A percentile compares a stretch with the other conserved stretches of the same genome.
phyloP scores from a whole-genome alignment of 2,888 invertebrate genomes.

The Onchidella celtica region DNA sequence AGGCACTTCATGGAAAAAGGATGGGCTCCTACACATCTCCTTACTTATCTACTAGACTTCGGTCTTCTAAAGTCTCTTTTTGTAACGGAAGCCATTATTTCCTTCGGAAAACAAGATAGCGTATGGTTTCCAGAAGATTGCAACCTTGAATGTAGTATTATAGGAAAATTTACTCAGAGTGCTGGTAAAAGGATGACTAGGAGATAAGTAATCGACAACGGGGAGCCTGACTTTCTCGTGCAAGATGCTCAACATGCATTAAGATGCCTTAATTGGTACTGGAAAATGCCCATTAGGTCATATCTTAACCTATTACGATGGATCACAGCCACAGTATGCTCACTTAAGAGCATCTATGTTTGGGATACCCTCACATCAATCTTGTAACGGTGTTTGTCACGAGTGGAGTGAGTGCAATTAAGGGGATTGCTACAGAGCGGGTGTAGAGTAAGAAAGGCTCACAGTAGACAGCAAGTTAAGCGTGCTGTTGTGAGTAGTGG shows the following conservation, averaged over 20 bases:
- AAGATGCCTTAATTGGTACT: neutral
- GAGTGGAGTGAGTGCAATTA: too few relatives aligned
- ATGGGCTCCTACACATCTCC: neutral
- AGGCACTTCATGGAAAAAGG: neutral
- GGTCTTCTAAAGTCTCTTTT: neutral
- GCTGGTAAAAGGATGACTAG: neutral
- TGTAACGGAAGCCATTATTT: neutral
- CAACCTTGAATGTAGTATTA: neutral
- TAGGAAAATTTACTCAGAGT: conserved; percentile 8
- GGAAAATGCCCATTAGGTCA: too few relatives aligned
- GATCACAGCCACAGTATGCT: conserved; percentile 1
- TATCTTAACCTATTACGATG: conserved; percentile 6
- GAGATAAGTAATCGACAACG: neutral
- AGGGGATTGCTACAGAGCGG: too few relatives aligned
- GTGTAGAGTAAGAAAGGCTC: too few relatives aligned
- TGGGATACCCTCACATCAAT: conserved; percentile 17
- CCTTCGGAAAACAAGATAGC: neutral
- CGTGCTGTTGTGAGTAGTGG: too few relatives aligned
- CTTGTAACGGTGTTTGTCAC: too few relatives aligned
- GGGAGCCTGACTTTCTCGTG: conserved; percentile 4
- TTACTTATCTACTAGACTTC: neutral
- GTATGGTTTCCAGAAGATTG: neutral
- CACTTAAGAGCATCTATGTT: neutral
- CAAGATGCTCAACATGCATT: neutral
- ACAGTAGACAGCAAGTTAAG: too few relatives aligned